A percentile compares a stretch with the other conserved stretches of the same genome.
These are phyloP conservation scores for Eurytoma adleriae DNA, from an alignment of 2,888 invertebrate species.

Conservation along the genomic window DNA sequence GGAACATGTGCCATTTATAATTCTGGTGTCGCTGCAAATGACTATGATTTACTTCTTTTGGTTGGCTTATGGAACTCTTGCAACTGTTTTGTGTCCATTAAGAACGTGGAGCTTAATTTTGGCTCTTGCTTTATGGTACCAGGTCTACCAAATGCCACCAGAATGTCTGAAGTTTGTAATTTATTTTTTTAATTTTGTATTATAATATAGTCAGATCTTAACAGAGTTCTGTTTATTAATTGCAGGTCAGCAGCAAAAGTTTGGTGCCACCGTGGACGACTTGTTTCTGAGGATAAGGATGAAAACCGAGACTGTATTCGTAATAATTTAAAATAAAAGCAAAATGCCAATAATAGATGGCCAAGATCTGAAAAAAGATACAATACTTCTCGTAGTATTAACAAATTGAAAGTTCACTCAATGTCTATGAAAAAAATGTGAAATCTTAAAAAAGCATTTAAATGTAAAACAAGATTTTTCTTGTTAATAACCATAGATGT, in stretches of 20 bases:
- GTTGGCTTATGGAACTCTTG: slow-evolving; percentile 87
- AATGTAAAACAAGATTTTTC: slow-evolving; percentile 11
- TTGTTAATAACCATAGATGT: slow-evolving; percentile 28
- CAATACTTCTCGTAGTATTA: slow-evolving; percentile 22
- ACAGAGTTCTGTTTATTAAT: slow-evolving; percentile 23
- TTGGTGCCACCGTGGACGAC: slow-evolving; percentile 61
- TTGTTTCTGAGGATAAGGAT: slow-evolving; percentile 51
- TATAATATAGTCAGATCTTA: slow-evolving; percentile 21
- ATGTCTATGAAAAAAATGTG: slow-evolving; percentile 19
- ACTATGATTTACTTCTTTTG: slow-evolving; percentile 83
- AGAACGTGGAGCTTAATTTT: slow-evolving; percentile 88
- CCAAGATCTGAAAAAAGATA: slow-evolving; percentile 1
- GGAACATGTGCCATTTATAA: slow-evolving; percentile 67
- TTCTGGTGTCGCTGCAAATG: slow-evolving; percentile 68
- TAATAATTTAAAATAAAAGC: slow-evolving; percentile 36
- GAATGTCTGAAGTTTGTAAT: slow-evolving; percentile 80
- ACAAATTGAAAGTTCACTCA: not conserved
- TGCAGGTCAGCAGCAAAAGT: slow-evolving; percentile 65
- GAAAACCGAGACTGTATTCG: slow-evolving; percentile 43
- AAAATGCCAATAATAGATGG: slow-evolving; percentile 43
- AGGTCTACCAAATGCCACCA: slow-evolving; percentile 80
- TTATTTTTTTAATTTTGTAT: not conserved
- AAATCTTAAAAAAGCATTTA: slow-evolving; percentile 39
- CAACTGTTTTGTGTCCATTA: slow-evolving; percentile 86
- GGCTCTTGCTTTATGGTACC: slow-evolving; percentile 83